phyloP scores from a whole-genome alignment of 2,888 invertebrate genomes.

The Eristalis pertinax region DNA sequence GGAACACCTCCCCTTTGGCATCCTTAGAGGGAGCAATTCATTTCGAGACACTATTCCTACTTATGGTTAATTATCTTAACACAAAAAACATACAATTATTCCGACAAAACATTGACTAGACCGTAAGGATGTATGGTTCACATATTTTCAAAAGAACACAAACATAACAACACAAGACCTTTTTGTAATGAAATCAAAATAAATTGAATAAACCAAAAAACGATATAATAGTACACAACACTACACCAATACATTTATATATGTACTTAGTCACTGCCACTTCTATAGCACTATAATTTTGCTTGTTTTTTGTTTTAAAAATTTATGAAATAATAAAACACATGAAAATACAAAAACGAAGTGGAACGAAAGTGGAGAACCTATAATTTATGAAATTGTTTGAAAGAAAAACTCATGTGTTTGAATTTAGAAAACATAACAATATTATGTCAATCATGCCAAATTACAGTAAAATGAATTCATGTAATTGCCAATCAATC shows the following conservation, averaged over 20 bases:
- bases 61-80: neutral
- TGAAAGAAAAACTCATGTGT: slow-evolving; percentile 32
- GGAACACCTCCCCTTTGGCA: neutral
- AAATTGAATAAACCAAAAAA: neutral
- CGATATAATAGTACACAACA: neutral
- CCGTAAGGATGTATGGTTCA: neutral
- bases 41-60: neutral
- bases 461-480: slow-evolving; percentile 44
- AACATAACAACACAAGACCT: neutral
- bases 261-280: slow-evolving; percentile 13
- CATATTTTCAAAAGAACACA: neutral
- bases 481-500: slow-evolving; percentile 40
- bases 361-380: neutral
- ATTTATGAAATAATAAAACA: neutral
- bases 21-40: neutral
- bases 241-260: slow-evolving; percentile 11
- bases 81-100: neutral
- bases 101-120: neutral
- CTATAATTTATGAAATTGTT: neutral
- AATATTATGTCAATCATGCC: slow-evolving; percentile 56
- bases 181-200: slow-evolving; percentile 4
- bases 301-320: neutral
- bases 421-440: slow-evolving; percentile 35
- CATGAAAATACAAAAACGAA: neutral
- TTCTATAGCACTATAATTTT: slow-evolving; percentile 8